Conservation (phyloP, 2,888 invertebrate genomes). For the Cantharis flavilabris region DNA sequence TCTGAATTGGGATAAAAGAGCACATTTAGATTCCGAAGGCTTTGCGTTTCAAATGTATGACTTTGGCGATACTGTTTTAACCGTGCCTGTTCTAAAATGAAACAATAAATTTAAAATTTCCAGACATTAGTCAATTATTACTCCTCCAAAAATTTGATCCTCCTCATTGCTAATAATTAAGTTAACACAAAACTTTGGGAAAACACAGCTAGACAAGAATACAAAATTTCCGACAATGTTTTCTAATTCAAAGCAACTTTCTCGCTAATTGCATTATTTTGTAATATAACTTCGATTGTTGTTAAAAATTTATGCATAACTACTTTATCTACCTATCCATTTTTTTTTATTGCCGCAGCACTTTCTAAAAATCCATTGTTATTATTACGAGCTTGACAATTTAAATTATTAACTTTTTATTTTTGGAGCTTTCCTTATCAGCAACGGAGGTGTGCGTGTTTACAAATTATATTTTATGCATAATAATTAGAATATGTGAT, state of each 20-base stretch:
- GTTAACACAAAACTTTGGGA: not conserved
- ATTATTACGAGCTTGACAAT: not conserved
- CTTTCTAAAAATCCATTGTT: not conserved
- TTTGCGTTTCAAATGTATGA: constrained; percentile 15
- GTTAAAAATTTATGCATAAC: not conserved
- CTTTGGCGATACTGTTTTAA: not conserved
- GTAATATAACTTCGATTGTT: not conserved
- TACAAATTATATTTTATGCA: not conserved
- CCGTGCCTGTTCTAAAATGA: not conserved
- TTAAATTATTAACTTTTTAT: not conserved
- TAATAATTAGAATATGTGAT: not conserved
- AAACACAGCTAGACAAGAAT: not conserved
- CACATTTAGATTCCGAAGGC: constrained; percentile 23
- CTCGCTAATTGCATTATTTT: not conserved
- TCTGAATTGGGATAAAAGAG: constrained; percentile 23
- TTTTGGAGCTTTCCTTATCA: not conserved
- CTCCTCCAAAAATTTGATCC: not conserved
- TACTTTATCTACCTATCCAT: not conserved
- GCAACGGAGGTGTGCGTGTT: not conserved
- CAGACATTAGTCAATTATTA: not conserved
- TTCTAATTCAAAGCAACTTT: not conserved
- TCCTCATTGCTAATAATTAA: not conserved
- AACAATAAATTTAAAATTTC: not conserved
- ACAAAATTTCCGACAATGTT: not conserved
- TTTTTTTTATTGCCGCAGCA: not conserved